A percentile compares a stretch with the other conserved stretches of the same genome.
phyloP scores from a whole-genome alignment of 2,797 vertebrate species.

The Odontamblyopus lacepedii region DNA sequence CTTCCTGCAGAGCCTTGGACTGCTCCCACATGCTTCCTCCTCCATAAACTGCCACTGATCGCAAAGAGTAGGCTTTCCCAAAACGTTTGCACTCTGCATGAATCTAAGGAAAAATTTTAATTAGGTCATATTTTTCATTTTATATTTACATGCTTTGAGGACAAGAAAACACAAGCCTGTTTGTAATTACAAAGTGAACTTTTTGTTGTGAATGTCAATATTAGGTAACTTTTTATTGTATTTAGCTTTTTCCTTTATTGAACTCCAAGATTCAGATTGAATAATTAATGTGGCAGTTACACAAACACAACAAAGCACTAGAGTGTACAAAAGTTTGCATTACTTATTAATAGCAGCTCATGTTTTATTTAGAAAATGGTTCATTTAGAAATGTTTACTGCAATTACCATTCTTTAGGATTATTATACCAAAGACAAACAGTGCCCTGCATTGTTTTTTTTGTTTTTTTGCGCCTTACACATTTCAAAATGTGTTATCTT shows the following conservation, averaged over 20 bases:
- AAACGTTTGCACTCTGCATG: conserved; percentile 97
- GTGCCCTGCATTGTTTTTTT: not conserved
- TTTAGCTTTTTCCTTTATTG: not conserved
- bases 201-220: not conserved
- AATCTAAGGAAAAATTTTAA: conserved; percentile 74
- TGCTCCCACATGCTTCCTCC: conserved; percentile 99
- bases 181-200: not conserved
- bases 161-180: not conserved
- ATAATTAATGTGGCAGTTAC: too few relatives aligned
- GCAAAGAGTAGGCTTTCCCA: conserved; percentile 95
- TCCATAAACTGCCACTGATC: conserved; percentile 97
- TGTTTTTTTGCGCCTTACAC: too few relatives aligned
- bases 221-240: not conserved
- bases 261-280: not conserved
- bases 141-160: not conserved
- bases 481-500: not conserved
- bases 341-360: too few relatives aligned
- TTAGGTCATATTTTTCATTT: not conserved
- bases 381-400: not conserved
- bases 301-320: too few relatives aligned
- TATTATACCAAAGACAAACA: not conserved
- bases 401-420: too few relatives aligned
- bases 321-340: too few relatives aligned
- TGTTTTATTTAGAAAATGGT: not conserved
- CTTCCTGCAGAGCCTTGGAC: conserved; percentile 97